Conservation (phyloP, 1,140 invertebrate species). For the Drosophila sp. region DNA sequence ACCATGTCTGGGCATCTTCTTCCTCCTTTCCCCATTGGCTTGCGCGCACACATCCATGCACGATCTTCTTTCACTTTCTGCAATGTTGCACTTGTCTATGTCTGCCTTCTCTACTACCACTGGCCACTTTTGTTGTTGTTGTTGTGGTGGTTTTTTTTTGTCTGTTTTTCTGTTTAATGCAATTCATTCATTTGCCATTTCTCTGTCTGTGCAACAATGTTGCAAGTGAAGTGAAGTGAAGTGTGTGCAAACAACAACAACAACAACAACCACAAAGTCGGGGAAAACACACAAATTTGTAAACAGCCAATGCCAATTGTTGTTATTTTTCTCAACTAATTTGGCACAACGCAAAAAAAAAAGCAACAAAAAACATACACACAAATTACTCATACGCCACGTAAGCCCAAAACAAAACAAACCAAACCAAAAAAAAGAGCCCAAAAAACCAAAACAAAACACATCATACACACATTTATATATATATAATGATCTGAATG, state of each 20-base stretch:
- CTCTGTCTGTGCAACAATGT: conserved; percentile 35
- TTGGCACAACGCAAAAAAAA: conserved; percentile 58
- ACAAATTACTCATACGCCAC: conserved; percentile 71
- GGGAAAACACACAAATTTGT: conserved; percentile 5
- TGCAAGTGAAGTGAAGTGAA: conserved; percentile 21
- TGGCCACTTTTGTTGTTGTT: conserved; percentile 33
- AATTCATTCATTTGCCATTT: conserved; percentile 7
- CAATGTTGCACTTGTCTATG: conserved; percentile 52
- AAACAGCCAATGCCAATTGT: conserved; percentile 14
- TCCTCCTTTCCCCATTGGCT: not conserved
- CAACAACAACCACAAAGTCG: not conserved
- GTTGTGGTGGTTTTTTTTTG: conserved; percentile 19
- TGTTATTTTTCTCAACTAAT: conserved; percentile 47
- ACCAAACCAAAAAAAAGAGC: conserved; percentile 8
- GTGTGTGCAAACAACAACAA: conserved; percentile 1
- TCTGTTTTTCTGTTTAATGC: conserved; percentile 28
- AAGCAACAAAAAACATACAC: conserved; percentile 53
- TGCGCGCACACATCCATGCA: conserved; percentile 19
- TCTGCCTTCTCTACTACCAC: conserved; percentile 36
- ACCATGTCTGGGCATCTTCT: conserved; percentile 7
- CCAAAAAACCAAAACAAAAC: conserved; percentile 23
- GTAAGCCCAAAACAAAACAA: conserved; percentile 37
- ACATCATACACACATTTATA: not conserved
- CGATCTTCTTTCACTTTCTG: conserved; percentile 79
- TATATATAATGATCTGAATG: not conserved